phyloP scores from a whole-genome alignment of 1,140 invertebrate species.

The Gryon sp. region DNA sequence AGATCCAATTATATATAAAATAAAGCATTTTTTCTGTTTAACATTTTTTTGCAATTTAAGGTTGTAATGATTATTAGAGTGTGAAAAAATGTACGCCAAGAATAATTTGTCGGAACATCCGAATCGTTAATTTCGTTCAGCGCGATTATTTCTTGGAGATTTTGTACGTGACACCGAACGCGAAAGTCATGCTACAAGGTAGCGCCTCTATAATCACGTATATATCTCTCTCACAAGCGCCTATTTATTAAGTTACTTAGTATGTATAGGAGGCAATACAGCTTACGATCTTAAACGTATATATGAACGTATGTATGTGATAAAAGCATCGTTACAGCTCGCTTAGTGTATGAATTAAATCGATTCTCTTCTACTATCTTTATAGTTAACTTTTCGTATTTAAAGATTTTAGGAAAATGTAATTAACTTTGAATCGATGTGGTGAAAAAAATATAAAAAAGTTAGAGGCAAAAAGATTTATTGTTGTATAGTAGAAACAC shows the following conservation, averaged over 20 bases:
- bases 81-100: background rate
- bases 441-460: too few relatives aligned
- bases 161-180: slow-evolving; percentile 23
- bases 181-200: slow-evolving; percentile 27
- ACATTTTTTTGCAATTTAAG: too few relatives aligned
- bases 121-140: slow-evolving; percentile 13
- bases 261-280: slow-evolving; percentile 47
- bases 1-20: too few relatives aligned
- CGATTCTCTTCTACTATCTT: slow-evolving; percentile 34
- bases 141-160: slow-evolving; percentile 17
- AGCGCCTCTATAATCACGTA: slow-evolving; percentile 31
- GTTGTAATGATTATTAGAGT: slow-evolving; percentile 3
- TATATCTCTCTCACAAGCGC: slow-evolving; percentile 21
- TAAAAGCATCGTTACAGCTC: slow-evolving; percentile 37
- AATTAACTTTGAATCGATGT: slow-evolving; percentile 6
- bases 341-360: slow-evolving; percentile 47
- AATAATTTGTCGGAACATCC: slow-evolving; percentile 2
- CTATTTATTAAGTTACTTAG: slow-evolving; percentile 55
- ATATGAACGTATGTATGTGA: slow-evolving; percentile 37
- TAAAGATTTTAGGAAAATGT: slow-evolving; percentile 20
- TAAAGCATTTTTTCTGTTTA: too few relatives aligned
- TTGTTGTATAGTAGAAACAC: too few relatives aligned
- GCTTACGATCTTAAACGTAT: slow-evolving; percentile 42
- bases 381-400: slow-evolving; percentile 23
- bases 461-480: too few relatives aligned